Evolutionary conservation across 1,140 invertebrate species (phyloP), one percentile per base, ranked within the genome.

Genomic region (Drosophila micromelanica): DNA sequence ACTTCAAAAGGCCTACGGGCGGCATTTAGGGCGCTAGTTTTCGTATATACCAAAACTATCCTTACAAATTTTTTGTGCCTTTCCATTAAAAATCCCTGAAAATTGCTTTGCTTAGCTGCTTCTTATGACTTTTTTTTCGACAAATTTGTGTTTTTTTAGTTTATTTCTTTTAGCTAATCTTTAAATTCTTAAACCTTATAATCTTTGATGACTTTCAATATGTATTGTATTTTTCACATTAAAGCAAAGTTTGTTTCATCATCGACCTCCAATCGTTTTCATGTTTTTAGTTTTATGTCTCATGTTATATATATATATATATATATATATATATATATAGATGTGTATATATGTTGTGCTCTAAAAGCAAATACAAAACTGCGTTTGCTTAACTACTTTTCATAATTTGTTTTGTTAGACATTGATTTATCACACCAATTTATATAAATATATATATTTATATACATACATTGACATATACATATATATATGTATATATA

Each of bases 341-440:
- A 57, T 42, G 70, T 79, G 61, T 52, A 13, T 51, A 49, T 27
- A 38, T 62, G 45, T 74, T 56, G 64, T 85, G 69, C 77, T 62
- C 57, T 72, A 82, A 76, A 82, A 84, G 76, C 72, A 70, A 76
- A 67, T 80, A 78, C 59, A 77, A 77, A 78, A 77, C 69, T 63
- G 65, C 75, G 17, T 73, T 62, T 70, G 17, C 42, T 70, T 68
- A 54, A 49, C 59, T 70, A 74, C 38, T 12, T 43, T 43, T 45
- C 12, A 45, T 42, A 15, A 40, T 55, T 30, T 85, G 54, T 70
- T 76, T 78, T n/a, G 80, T 76, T 85, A 78, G 71, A 82, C 78
- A 79, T 81, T 90, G 70, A 73, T 38, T 69, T 90, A 90, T 90
- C 86, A 90, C 86, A 90, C 86, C 86, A 90, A 86, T 90, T 89